phyloP scores from a whole-genome alignment of 2,113 vertebrate species.

The Empidonax alnorum region DNA sequence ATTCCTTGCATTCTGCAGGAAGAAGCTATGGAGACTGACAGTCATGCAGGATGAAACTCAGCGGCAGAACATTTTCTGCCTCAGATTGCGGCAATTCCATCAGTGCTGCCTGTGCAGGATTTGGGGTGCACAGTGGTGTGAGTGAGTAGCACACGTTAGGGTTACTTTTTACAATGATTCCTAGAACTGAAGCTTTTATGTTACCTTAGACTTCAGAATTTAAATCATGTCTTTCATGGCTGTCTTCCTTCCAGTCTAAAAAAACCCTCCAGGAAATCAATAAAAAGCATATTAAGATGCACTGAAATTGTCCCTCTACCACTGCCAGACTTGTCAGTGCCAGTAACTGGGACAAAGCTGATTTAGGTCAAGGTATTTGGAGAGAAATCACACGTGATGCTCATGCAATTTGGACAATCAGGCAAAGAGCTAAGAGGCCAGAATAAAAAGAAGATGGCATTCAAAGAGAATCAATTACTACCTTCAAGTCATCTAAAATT shows the following conservation, averaged over 20 bases:
- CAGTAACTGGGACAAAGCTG: background rate
- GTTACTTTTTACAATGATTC: background rate
- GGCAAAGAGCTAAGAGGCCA: background rate
- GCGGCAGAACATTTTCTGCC: background rate
- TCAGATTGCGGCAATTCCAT: background rate
- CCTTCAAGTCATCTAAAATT: background rate
- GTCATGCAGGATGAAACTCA: background rate
- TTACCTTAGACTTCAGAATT: background rate
- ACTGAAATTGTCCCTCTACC: background rate
- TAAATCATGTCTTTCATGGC: background rate
- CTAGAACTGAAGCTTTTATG: background rate
- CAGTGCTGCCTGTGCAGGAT: background rate
- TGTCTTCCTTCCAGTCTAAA: background rate
- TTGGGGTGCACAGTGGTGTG: background rate
- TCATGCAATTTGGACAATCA: slow-evolving; percentile 13
- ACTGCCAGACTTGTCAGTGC: background rate
- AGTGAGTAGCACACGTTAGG: background rate
- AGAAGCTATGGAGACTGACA: background rate
- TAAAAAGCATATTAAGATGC: background rate
- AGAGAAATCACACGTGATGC: slow-evolving; percentile 16
- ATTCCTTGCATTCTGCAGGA: background rate
- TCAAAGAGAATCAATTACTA: background rate
- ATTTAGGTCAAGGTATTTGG: slow-evolving; percentile 28
- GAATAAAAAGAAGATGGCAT: background rate
- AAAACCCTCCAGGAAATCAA: background rate